These are phyloP conservation scores for Nanorana parkeri DNA, from an alignment of 2,113 vertebrate species.

Conservation along the genomic window DNA sequence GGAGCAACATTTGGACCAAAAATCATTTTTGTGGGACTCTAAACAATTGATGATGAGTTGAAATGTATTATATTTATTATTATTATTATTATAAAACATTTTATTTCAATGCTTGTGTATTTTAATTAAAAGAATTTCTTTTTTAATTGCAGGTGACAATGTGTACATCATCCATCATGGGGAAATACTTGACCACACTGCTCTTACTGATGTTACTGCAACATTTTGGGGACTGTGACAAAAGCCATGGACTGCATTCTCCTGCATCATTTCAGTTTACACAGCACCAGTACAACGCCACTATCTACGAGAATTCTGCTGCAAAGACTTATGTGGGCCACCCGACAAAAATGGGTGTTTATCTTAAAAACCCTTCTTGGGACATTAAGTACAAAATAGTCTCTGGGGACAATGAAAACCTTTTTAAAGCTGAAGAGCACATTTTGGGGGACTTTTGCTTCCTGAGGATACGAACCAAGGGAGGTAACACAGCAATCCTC, in stretches of 20 bases:
- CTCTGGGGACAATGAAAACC: slow-evolving; percentile 94
- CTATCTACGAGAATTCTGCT: slow-evolving; percentile 96
- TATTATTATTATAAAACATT: no score
- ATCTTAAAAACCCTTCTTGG: slow-evolving; percentile 82
- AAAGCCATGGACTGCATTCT: slow-evolving; percentile 74
- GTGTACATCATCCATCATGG: slow-evolving; percentile 82
- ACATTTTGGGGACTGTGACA: slow-evolving; percentile 78
- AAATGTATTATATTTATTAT: no score
- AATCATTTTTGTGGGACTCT: no score
- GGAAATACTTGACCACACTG: slow-evolving; percentile 78
- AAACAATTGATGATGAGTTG: no score
- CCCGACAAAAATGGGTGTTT: slow-evolving; percentile 93
- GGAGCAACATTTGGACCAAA: no score
- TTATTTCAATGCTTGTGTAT: no score
- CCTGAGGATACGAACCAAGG: slow-evolving; percentile 97
- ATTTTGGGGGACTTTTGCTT: slow-evolving; percentile 94
- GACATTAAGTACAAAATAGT: slow-evolving; percentile 96
- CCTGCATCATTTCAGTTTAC: slow-evolving; percentile 83
- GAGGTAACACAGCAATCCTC: slow-evolving; percentile 95
- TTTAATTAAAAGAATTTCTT: slow-evolving; percentile 24
- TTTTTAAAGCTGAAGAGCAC: slow-evolving; percentile 97
- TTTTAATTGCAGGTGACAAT: slow-evolving; percentile 74
- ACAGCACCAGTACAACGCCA: slow-evolving; percentile 87
- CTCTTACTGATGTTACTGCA: slow-evolving; percentile 81
- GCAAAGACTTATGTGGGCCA: slow-evolving; percentile 94